Percentiles rank a stretch among this genome's conserved stretches.
phyloP scores from a whole-genome alignment of 2,113 vertebrate species.

The Hippolais icterina region DNA sequence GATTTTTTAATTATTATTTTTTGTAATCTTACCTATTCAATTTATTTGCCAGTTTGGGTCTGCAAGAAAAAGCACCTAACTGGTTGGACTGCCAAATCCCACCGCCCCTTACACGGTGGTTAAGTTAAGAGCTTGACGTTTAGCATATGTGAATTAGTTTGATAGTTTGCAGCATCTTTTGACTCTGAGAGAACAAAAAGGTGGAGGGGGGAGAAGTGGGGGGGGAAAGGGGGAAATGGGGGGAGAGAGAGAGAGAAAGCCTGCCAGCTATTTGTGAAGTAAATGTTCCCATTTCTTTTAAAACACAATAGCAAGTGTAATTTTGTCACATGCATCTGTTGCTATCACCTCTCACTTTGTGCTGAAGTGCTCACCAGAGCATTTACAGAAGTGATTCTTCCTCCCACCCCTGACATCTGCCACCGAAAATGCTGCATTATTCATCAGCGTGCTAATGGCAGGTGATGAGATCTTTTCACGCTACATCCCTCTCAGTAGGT shows the following conservation, averaged over 20 bases:
- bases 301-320: constrained; percentile 79
- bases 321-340: constrained; percentile 82
- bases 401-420: constrained; percentile 84
- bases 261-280: constrained; percentile 72
- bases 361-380: constrained; percentile 81
- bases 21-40: neutral
- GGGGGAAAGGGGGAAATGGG: neutral
- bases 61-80: neutral
- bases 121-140: neutral
- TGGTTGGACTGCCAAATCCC: neutral
- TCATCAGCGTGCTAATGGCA: constrained; percentile 85
- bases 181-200: constrained; percentile 8
- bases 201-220: neutral
- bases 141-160: constrained; percentile 27
- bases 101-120: neutral
- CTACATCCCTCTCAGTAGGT: constrained; percentile 85
- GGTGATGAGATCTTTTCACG: constrained; percentile 88
- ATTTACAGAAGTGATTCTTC: constrained; percentile 78
- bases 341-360: constrained; percentile 79
- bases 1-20: neutral
- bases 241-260: constrained; percentile 12
- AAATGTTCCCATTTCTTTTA: constrained; percentile 78
- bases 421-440: constrained; percentile 84
- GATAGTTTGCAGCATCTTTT: constrained; percentile 41
- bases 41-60: neutral